phyloP scores from a whole-genome alignment of 2,797 vertebrate genomes.

The Poecilia picta region DNA sequence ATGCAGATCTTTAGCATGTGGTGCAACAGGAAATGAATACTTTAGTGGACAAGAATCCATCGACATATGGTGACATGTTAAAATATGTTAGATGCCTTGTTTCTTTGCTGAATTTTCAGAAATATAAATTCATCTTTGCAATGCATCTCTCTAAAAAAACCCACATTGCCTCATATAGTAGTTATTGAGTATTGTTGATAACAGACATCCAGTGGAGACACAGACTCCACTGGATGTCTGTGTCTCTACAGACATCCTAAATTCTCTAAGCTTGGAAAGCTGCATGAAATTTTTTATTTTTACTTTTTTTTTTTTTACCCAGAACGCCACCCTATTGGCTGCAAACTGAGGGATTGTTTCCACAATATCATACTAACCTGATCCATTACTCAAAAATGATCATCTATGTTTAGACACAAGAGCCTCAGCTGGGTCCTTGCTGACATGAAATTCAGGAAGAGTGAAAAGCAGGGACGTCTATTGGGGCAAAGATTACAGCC shows the following conservation, averaged over 20 bases:
- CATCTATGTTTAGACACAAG: slow-evolving; percentile 47
- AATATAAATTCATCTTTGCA: slow-evolving; percentile 3
- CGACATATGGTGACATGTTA: not conserved
- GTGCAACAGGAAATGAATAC: not conserved
- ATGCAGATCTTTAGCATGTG: not conserved
- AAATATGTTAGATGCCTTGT: not conserved
- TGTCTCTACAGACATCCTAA: too few relatives aligned
- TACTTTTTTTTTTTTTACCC: not conserved
- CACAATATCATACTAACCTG: slow-evolving; percentile 21
- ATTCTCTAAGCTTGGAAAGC: slow-evolving; percentile 31
- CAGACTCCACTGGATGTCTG: too few relatives aligned
- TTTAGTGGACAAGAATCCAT: not conserved
- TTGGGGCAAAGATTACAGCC: slow-evolving; percentile 30
- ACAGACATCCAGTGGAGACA: slow-evolving; percentile 10
- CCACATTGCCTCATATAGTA: slow-evolving; percentile 12
- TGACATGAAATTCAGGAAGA: slow-evolving; percentile 56
- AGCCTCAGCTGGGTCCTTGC: slow-evolving; percentile 12
- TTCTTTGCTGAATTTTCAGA: not conserved
- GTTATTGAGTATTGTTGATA: slow-evolving; percentile 17
- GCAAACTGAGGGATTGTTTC: slow-evolving; percentile 7
- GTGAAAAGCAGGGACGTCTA: slow-evolving; percentile 24
- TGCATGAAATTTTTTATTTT: not conserved
- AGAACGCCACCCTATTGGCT: not conserved
- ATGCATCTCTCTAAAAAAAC: not conserved
- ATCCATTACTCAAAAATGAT: slow-evolving; percentile 20